These are phyloP conservation scores for Phylloscopus trochiloides DNA, from an alignment of 2,113 vertebrate species.

Conservation along the genomic window DNA sequence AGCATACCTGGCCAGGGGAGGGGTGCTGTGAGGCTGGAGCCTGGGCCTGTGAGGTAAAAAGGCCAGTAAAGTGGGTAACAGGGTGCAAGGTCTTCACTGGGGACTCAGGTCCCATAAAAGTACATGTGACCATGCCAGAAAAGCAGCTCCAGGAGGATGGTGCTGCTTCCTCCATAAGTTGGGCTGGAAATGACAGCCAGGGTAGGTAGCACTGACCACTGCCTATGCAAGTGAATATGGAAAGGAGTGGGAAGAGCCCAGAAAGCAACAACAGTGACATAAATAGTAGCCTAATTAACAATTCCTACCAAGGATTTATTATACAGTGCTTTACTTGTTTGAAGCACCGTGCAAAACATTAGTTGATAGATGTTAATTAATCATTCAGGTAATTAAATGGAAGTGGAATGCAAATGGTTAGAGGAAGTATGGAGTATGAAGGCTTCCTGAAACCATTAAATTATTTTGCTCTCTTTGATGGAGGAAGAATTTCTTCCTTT, in stretches of 20 bases:
- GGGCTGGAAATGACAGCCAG: background rate
- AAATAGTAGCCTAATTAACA: background rate
- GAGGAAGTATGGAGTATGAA: conserved; percentile 28
- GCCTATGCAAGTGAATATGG: background rate
- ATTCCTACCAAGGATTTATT: background rate
- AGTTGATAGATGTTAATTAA: conserved; percentile 37
- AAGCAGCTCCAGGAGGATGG: background rate
- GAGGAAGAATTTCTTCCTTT: conserved; percentile 43
- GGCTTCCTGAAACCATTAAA: conserved; percentile 31
- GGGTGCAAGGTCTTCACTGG: background rate
- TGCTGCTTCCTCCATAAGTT: background rate
- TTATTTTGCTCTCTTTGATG: conserved; percentile 25
- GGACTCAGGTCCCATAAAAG: background rate
- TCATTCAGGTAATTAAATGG: conserved; percentile 38
- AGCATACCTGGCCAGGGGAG: background rate
- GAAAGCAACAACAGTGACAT: background rate
- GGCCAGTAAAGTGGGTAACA: background rate
- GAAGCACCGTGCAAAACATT: background rate
- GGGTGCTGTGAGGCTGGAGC: background rate
- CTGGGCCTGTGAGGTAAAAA: background rate
- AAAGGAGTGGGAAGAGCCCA: background rate
- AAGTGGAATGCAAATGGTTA: conserved; percentile 13
- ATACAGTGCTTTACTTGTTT: background rate
- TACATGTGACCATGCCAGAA: background rate
- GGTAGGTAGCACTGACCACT: background rate